Conservation (phyloP, 2,888 invertebrate genomes). For the Lymantria dispar region DNA sequence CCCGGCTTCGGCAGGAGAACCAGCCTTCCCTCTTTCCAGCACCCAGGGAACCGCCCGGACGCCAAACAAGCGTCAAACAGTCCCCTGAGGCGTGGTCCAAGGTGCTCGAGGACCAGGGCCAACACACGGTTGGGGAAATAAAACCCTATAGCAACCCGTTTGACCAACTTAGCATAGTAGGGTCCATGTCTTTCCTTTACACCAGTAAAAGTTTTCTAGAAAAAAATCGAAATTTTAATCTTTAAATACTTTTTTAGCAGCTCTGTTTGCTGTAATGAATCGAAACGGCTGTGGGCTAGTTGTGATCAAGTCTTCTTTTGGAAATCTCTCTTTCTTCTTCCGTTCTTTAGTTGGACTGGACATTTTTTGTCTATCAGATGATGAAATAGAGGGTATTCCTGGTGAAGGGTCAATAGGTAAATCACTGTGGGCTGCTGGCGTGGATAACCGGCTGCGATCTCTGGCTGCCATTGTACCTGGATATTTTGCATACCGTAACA, state of each 20-base stretch:
- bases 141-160: too few species aligned
- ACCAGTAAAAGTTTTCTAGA: too few species aligned
- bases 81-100: too few species aligned
- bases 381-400: constrained; percentile 53
- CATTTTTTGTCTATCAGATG: constrained; percentile 55
- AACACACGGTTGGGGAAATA: too few species aligned
- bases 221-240: background rate
- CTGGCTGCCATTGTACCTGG: constrained; percentile 87
- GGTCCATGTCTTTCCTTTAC: too few species aligned
- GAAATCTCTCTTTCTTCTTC: constrained; percentile 52
- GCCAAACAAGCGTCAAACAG: too few species aligned
- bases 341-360: constrained; percentile 58
- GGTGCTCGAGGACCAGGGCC: too few species aligned
- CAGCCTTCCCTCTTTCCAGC: too few species aligned
- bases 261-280: constrained; percentile 76
- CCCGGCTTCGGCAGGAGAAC: too few species aligned
- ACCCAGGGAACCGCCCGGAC: too few species aligned
- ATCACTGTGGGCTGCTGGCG: constrained; percentile 74
- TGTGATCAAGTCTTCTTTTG: constrained; percentile 74
- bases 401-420: constrained; percentile 73
- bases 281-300: constrained; percentile 79
- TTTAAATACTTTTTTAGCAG: constrained; percentile 60
- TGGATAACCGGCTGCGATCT: constrained; percentile 76
- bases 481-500: constrained; percentile 84
- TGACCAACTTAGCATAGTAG: too few species aligned